A percentile compares a stretch with the other conserved stretches of the same genome.
phyloP scores from a whole-genome alignment of 2,888 invertebrate genomes.

The Neoaliturus tenellus region DNA sequence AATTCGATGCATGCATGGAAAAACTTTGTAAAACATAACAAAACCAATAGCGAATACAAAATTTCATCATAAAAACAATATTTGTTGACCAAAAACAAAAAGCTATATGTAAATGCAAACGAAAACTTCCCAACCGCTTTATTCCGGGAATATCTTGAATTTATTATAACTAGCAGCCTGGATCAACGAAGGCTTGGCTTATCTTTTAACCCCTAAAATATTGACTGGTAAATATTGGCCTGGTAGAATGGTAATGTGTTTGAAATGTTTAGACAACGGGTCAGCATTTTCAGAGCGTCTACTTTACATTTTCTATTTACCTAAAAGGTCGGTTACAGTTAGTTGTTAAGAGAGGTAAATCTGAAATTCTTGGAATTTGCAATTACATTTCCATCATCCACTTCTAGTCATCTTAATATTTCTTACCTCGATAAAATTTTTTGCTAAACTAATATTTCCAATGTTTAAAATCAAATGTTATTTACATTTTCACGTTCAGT shows the following conservation, averaged over 20 bases:
- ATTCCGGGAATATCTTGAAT: not conserved
- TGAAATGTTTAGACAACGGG: conserved; percentile 31
- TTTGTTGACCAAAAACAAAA: too few species aligned
- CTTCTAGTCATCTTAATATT: not conserved
- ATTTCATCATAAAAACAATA: too few species aligned
- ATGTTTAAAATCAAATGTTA: too few species aligned
- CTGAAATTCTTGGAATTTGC: not conserved
- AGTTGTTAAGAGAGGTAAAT: conserved; percentile 23
- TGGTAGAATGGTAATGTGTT: conserved; percentile 33
- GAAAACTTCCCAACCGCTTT: not conserved
- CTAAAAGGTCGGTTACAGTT: conserved; percentile 25
- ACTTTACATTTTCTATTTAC: conserved; percentile 35
- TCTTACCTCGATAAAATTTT: too few species aligned
- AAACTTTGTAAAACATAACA: too few species aligned
- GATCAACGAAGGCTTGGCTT: conserved; percentile 23
- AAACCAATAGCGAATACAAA: too few species aligned
- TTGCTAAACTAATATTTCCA: too few species aligned
- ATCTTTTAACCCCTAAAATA: conserved; percentile 26
- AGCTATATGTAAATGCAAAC: too few species aligned
- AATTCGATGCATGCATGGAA: too few species aligned
- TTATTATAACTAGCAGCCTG: conserved; percentile 20
- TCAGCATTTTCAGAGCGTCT: conserved; percentile 17
- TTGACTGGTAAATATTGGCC: conserved; percentile 26
- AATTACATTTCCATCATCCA: conserved; percentile 10
- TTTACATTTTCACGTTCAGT: too few species aligned